Conservation (phyloP, 2,888 invertebrate genomes). For the Timema podura region DNA sequence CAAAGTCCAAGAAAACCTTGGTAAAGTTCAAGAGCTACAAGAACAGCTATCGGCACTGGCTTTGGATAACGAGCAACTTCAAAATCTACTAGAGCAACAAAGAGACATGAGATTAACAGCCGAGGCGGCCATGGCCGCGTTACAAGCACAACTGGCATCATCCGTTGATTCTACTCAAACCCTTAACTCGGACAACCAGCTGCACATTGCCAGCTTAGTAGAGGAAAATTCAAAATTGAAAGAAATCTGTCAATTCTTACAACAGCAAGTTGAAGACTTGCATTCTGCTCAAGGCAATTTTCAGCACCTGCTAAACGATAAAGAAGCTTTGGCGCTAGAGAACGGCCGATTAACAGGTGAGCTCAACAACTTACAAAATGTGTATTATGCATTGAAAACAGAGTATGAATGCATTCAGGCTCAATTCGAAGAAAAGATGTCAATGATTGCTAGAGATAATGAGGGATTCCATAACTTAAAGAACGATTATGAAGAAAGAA, state of each 20-base stretch:
- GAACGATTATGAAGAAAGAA: constrained; percentile 48
- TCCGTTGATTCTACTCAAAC: too few relatives aligned
- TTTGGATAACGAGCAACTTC: constrained; percentile 57
- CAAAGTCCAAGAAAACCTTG: constrained; percentile 9
- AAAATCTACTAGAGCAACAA: constrained; percentile 54
- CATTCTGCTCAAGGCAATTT: constrained; percentile 14
- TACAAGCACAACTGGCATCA: not conserved
- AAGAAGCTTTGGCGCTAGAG: constrained; percentile 19
- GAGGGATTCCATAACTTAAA: constrained; percentile 48
- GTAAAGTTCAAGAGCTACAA: constrained; percentile 45
- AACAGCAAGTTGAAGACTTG: constrained; percentile 37
- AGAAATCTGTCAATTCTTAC: constrained; percentile 9
- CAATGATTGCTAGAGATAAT: constrained; percentile 47
- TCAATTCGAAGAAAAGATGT: constrained; percentile 43
- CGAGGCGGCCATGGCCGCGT: constrained; percentile 34
- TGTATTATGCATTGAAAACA: constrained; percentile 42
- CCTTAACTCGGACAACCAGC: too few relatives aligned
- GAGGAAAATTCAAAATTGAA: constrained; percentile 32
- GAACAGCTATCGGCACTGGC: constrained; percentile 55
- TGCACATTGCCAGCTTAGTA: not conserved
- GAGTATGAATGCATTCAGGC: constrained; percentile 6
- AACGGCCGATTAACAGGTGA: constrained; percentile 48
- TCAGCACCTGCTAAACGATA: constrained; percentile 22
- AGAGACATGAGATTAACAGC: constrained; percentile 41
- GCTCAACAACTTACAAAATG: constrained; percentile 49